Evolutionary conservation across 2,888 invertebrate species (phyloP).

Genomic region (Campopleginae sp.): DNA sequence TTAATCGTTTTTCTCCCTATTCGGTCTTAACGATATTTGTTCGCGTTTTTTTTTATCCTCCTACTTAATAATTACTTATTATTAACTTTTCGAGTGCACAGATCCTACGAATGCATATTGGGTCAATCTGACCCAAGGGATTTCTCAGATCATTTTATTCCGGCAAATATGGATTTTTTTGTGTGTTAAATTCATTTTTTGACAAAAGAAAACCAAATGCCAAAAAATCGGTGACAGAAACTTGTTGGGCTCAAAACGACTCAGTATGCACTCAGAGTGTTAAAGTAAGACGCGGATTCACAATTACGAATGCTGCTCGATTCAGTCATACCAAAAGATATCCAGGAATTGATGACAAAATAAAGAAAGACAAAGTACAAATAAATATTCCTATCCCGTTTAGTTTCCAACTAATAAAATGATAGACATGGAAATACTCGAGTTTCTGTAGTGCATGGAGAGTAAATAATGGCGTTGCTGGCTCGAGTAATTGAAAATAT

Average conservation of each 20-base stretch:
- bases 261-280: too few relatives aligned
- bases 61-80: neutral
- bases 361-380: neutral
- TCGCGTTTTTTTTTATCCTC: neutral
- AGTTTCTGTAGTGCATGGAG: constrained; percentile 31
- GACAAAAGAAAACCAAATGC: too few relatives aligned
- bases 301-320: neutral
- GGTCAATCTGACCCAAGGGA: too few relatives aligned
- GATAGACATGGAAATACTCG: constrained; percentile 15
- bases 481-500: constrained; percentile 62
- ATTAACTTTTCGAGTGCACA: neutral
- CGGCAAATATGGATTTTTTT: neutral
- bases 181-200: neutral
- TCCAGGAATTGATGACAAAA: neutral
- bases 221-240: too few relatives aligned
- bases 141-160: too few relatives aligned
- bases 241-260: neutral
- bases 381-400: neutral
- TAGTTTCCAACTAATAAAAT: constrained; percentile 21
- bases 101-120: too few relatives aligned
- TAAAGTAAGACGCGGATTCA: too few relatives aligned
- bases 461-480: constrained; percentile 34
- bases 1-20: constrained; percentile 7
- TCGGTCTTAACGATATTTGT: constrained; percentile 1
- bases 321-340: neutral